Conservation (phyloP, 2,113 vertebrate genomes). For the Myotis brandtii region DNA sequence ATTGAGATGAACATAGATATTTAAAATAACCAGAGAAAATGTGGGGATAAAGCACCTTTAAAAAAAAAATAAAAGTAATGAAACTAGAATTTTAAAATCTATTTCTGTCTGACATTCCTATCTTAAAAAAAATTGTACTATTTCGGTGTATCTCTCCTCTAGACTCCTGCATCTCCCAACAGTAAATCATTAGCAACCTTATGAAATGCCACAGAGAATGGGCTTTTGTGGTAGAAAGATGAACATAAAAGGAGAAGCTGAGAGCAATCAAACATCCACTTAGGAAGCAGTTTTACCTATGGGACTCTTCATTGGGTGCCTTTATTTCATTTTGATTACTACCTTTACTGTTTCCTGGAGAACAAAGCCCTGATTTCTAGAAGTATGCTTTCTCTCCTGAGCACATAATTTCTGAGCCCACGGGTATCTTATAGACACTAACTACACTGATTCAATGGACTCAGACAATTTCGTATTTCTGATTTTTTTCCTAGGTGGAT, state of each 20-base stretch:
- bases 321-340: slow-evolving; percentile 78
- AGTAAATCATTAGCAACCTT: slow-evolving; percentile 68
- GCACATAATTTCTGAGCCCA: slow-evolving; percentile 62
- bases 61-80: neutral
- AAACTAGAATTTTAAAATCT: slow-evolving; percentile 29
- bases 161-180: slow-evolving; percentile 15
- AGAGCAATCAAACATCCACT: slow-evolving; percentile 71
- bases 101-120: slow-evolving; percentile 1
- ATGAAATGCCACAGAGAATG: slow-evolving; percentile 58
- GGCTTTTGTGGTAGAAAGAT: slow-evolving; percentile 64
- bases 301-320: slow-evolving; percentile 60
- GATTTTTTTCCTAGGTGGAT: neutral
- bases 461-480: slow-evolving; percentile 47
- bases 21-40: neutral
- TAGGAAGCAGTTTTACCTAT: slow-evolving; percentile 61
- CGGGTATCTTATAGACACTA: slow-evolving; percentile 56
- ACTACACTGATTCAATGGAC: slow-evolving; percentile 62
- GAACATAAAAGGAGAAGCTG: slow-evolving; percentile 56
- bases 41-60: neutral
- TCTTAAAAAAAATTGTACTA: neutral
- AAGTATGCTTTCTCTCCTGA: slow-evolving; percentile 58
- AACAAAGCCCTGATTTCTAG: slow-evolving; percentile 67
- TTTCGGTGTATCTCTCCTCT: slow-evolving; percentile 24
- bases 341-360: slow-evolving; percentile 67
- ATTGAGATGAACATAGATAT: neutral